phyloP scores from a whole-genome alignment of 2,113 vertebrate genomes.

The Macaca fascicularis region DNA sequence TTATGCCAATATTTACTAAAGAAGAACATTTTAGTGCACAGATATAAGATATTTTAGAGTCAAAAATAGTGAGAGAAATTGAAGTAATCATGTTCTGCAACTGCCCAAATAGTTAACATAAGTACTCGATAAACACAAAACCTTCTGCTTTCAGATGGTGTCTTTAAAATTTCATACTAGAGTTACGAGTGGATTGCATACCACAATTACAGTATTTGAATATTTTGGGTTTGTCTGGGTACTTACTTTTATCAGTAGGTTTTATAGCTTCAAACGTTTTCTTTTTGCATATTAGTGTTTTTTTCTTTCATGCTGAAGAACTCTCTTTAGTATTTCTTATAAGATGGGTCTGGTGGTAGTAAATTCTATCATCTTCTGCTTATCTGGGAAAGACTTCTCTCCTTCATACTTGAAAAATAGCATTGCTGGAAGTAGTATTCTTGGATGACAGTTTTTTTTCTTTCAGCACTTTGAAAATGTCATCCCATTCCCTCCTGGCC shows the following conservation, averaged over 20 bases:
- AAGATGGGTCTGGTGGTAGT: neutral
- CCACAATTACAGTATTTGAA: neutral
- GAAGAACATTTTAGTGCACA: neutral
- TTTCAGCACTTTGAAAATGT: neutral
- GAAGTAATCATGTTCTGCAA: neutral
- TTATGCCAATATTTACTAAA: neutral
- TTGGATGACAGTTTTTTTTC: neutral
- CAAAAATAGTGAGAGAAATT: neutral
- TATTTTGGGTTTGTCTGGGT: neutral
- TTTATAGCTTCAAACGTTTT: neutral
- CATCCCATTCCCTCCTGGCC: neutral
- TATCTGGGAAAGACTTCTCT: neutral
- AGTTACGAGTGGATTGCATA: neutral
- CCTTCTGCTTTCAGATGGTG: neutral
- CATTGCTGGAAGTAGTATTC: neutral
- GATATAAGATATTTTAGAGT: neutral
- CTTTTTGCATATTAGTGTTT: neutral
- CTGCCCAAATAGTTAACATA: neutral
- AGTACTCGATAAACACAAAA: neutral
- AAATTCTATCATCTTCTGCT: neutral
- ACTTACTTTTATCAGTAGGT: neutral
- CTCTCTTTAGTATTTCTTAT: neutral
- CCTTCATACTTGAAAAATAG: neutral
- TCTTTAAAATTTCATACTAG: neutral
- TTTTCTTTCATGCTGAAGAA: neutral